These are phyloP conservation scores for Tetraodon nigroviridis DNA, from an alignment of 2,113 vertebrate species.

Conservation along the genomic window DNA sequence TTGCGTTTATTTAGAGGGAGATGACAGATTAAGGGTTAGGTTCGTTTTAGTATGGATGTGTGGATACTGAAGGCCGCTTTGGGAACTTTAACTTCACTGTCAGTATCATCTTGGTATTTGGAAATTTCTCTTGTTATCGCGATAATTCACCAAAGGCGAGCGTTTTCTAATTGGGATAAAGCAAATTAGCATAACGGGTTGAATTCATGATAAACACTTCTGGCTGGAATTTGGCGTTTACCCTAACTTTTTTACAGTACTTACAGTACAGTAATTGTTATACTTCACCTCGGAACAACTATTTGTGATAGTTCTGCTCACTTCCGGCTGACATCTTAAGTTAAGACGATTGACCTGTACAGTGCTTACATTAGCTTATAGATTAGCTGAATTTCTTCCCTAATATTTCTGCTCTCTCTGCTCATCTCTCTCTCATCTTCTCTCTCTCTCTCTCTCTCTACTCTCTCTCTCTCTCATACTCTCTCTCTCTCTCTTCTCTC, in stretches of 20 bases:
- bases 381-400: too few relatives aligned
- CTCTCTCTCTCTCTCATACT: too few relatives aligned
- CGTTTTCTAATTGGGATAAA: background rate
- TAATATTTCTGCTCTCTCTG: too few relatives aligned
- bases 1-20: background rate
- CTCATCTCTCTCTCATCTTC: too few relatives aligned
- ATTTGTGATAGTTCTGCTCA: background rate
- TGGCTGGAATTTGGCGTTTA: too few relatives aligned
- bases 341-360: too few relatives aligned
- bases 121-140: background rate
- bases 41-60: background rate
- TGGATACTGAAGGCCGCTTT: background rate
- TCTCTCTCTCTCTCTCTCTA: too few relatives aligned
- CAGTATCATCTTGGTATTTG: too few relatives aligned
- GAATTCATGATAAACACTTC: background rate
- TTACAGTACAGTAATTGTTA: too few relatives aligned
- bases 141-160: background rate
- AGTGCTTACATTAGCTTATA: too few relatives aligned
- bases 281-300: background rate
- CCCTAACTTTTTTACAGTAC: too few relatives aligned
- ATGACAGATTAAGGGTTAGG: background rate
- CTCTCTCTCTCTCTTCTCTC: too few relatives aligned
- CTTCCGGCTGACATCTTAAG: background rate
- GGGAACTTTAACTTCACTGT: background rate
- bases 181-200: background rate